Conservation (phyloP, 1,140 invertebrate species). For the Pseudomyrmex pallidus region DNA sequence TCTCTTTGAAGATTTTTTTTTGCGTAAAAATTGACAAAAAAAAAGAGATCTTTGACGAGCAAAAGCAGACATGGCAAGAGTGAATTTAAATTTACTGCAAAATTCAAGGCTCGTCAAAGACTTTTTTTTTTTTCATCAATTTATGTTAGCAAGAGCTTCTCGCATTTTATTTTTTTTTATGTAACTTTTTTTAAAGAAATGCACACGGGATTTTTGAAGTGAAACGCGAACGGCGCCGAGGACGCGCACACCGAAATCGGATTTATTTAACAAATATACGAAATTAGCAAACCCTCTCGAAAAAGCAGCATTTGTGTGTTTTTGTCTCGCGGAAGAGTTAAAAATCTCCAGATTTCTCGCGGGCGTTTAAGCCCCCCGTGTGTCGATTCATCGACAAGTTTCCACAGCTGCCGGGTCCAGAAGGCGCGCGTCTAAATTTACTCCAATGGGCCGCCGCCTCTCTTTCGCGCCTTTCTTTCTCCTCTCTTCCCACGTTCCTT, state of each 20-base stretch:
- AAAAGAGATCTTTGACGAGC: too few species aligned
- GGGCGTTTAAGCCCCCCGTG: neutral
- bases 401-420: slow-evolving; percentile 70
- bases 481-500: neutral
- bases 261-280: neutral
- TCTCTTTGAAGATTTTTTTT: too few species aligned
- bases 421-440: slow-evolving; percentile 70
- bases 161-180: neutral
- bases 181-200: neutral
- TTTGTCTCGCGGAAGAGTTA: neutral
- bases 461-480: slow-evolving; percentile 23
- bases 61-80: too few species aligned
- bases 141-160: too few species aligned
- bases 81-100: too few species aligned
- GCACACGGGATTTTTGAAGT: neutral
- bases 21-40: too few species aligned
- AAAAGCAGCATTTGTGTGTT: neutral
- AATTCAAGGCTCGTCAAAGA: too few species aligned
- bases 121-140: too few species aligned
- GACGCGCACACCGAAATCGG: neutral
- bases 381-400: slow-evolving; percentile 62
- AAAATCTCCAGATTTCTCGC: neutral
- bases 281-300: neutral
- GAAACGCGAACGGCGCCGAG: too few species aligned
- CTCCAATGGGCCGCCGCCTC: slow-evolving; percentile 30